phyloP scores from a whole-genome alignment of 2,797 vertebrate genomes.

The Megalops cyprinoides region DNA sequence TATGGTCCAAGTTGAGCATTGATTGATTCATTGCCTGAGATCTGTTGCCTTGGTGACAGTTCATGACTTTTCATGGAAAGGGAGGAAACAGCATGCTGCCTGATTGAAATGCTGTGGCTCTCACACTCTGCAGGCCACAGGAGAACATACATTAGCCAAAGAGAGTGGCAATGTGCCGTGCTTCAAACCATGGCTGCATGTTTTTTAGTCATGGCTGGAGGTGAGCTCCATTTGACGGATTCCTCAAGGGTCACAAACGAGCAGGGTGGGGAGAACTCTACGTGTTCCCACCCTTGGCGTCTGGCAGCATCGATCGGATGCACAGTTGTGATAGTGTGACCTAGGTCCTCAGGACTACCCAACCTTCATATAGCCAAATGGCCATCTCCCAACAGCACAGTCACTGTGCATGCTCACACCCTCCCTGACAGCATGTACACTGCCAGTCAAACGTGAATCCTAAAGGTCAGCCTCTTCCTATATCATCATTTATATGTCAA shows the following conservation, averaged over 20 bases:
- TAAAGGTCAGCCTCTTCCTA: background rate
- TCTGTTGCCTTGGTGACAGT: constrained; percentile 6
- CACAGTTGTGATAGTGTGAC: background rate
- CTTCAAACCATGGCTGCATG: no score
- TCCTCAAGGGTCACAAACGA: no score
- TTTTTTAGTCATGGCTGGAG: no score
- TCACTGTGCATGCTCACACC: background rate
- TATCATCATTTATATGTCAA: background rate
- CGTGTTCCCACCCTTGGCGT: background rate
- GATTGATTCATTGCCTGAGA: background rate
- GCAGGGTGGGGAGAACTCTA: background rate
- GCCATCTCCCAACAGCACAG: background rate
- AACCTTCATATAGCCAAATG: background rate
- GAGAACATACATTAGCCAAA: no score
- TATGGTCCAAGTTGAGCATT: background rate
- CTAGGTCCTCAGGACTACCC: background rate
- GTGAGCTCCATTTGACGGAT: no score
- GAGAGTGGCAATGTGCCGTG: no score
- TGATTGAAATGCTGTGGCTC: no score
- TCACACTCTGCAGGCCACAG: no score
- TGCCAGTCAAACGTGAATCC: background rate
- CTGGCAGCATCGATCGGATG: background rate
- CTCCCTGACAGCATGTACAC: background rate
- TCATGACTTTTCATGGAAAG: constrained; percentile 7
- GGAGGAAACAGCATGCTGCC: background rate